Evolutionary conservation across 2,113 vertebrate species (phyloP).

Genomic region (Phrynosoma blainvillii): DNA sequence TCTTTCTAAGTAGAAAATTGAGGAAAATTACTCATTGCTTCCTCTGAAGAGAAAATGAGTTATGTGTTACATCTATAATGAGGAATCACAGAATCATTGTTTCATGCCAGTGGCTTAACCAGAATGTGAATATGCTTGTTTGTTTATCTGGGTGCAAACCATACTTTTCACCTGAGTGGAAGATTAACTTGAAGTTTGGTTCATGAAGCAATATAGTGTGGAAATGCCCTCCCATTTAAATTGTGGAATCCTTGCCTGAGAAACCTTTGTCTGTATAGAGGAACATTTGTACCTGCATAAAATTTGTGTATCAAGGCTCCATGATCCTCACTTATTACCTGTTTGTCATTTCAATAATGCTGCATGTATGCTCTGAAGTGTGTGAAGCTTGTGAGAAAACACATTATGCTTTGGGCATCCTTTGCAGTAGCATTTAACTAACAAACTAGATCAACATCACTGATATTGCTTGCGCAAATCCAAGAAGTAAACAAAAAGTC

Average conservation of each 20-base stretch:
- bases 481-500: constrained; percentile 60
- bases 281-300: neutral
- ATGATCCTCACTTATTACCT: neutral
- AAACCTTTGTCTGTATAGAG: neutral
- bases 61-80: neutral
- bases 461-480: constrained; percentile 49
- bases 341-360: neutral
- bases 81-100: neutral
- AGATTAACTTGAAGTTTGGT: neutral
- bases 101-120: neutral
- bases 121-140: neutral
- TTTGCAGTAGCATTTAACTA: constrained; percentile 4
- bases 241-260: constrained; percentile 6
- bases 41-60: neutral
- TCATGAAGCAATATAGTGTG: neutral
- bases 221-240: neutral
- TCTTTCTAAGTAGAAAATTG: neutral
- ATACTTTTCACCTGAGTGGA: neutral
- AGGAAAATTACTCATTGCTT: neutral
- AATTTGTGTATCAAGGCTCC: neutral
- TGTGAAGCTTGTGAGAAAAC: neutral
- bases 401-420: constrained; percentile 16
- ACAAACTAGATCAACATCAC: constrained; percentile 36
- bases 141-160: neutral
- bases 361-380: neutral